These are phyloP conservation scores for Triops cancriformis DNA, from an alignment of 1,140 invertebrate species.

Conservation along the genomic window DNA sequence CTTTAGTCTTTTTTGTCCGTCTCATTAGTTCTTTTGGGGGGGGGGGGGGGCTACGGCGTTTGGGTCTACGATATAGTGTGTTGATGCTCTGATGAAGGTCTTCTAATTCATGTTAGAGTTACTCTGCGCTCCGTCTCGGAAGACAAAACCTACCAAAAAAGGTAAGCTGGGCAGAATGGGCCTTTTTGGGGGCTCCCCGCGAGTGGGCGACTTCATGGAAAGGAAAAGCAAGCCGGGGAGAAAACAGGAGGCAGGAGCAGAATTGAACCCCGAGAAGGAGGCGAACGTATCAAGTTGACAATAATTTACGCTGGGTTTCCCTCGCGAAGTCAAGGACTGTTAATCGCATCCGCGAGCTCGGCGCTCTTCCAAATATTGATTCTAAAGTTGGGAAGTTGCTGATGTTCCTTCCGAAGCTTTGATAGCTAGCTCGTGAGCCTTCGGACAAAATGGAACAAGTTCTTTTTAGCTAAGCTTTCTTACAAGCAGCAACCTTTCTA, in stretches of 20 bases:
- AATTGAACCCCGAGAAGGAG: background rate
- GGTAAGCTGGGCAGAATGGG: background rate
- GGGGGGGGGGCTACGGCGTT: background rate
- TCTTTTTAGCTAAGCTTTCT: background rate
- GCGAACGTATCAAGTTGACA: conserved; percentile 8
- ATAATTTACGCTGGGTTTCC: conserved; percentile 10
- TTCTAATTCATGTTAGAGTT: background rate
- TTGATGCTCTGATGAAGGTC: background rate
- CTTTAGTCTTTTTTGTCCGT: background rate
- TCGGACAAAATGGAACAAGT: background rate
- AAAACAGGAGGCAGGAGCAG: background rate
- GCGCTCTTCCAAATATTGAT: conserved; percentile 13
- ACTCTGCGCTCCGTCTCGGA: background rate
- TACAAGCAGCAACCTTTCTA: background rate
- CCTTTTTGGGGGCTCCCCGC: background rate
- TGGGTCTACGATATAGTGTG: background rate
- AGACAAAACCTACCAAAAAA: background rate
- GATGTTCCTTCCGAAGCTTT: background rate
- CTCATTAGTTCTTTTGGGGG: background rate
- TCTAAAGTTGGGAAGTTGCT: conserved; percentile 5
- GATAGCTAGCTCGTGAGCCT: background rate
- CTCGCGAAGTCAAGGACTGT: background rate
- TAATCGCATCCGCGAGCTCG: conserved; percentile 12
- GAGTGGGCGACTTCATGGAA: background rate
- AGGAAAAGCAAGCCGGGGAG: background rate